phyloP scores from a whole-genome alignment of 2,113 vertebrate species.

The Tonatia bakeri region DNA sequence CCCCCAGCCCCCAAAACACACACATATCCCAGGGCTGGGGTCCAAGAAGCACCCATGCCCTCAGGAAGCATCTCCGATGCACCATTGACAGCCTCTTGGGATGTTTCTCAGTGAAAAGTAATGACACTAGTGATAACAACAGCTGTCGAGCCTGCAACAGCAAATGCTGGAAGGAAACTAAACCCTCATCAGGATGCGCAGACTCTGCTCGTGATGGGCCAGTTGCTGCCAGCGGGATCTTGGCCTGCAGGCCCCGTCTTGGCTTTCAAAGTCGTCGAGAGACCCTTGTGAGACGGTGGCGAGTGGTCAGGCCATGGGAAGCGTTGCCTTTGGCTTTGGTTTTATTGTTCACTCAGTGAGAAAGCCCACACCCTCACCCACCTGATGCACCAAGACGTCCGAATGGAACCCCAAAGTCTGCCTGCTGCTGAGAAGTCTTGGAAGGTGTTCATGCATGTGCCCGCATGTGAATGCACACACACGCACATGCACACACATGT shows the following conservation, averaged over 20 bases:
- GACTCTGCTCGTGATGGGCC: background rate
- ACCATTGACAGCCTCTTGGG: background rate
- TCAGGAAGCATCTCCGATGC: background rate
- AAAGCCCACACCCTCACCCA: background rate
- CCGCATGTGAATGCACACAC: fast-evolving
- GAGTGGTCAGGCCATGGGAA: background rate
- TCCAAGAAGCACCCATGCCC: background rate
- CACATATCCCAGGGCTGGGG: background rate
- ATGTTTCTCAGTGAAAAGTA: background rate
- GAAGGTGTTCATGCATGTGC: background rate
- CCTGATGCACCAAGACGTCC: background rate
- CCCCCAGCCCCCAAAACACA: background rate
- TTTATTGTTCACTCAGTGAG: background rate
- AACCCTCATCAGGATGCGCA: background rate
- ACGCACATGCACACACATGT: too few relatives aligned
- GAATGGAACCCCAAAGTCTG: background rate
- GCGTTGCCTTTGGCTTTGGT: constrained; percentile 16
- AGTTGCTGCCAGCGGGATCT: background rate
- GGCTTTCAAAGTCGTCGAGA: background rate
- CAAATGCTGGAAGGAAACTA: background rate
- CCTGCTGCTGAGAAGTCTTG: background rate
- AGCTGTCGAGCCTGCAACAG: background rate
- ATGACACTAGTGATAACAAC: background rate
- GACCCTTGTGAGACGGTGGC: constrained; percentile 35
- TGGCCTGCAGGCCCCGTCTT: constrained; percentile 30